Evolutionary conservation across 2,113 vertebrate species (phyloP).

Genomic region (Oxygymnocypris stewartii): DNA sequence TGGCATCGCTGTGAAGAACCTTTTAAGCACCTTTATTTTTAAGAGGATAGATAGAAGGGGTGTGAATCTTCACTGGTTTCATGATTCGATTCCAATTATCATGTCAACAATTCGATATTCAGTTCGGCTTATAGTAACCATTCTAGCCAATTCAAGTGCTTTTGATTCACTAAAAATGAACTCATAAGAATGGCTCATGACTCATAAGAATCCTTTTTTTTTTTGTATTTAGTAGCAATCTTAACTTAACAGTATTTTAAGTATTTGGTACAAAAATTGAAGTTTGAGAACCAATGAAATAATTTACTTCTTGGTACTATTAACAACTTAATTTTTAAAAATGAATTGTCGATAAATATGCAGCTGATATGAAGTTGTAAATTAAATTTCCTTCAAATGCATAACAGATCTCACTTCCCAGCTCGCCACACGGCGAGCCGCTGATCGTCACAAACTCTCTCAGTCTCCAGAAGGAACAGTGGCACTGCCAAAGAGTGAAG

Average conservation of each 20-base stretch:
- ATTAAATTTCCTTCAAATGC: not conserved
- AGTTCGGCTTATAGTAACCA: no score
- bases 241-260: not conserved
- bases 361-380: not conserved
- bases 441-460: conserved; percentile 29
- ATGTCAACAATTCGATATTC: no score
- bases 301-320: not conserved
- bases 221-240: not conserved
- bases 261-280: not conserved
- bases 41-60: no score
- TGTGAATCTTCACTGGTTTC: no score
- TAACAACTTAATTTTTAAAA: not conserved
- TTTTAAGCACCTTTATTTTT: no score
- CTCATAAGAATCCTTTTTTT: not conserved
- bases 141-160: not conserved
- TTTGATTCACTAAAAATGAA: not conserved
- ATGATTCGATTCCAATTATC: no score
- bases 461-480: not conserved
- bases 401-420: not conserved
- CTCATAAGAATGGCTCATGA: not conserved
- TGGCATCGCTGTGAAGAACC: no score
- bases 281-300: not conserved
- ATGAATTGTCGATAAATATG: not conserved
- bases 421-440: not conserved
- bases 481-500: conserved; percentile 33